Evolutionary conservation across 2,797 vertebrate genomes (phyloP).

Genomic region (Pelodytes ibericus): DNA sequence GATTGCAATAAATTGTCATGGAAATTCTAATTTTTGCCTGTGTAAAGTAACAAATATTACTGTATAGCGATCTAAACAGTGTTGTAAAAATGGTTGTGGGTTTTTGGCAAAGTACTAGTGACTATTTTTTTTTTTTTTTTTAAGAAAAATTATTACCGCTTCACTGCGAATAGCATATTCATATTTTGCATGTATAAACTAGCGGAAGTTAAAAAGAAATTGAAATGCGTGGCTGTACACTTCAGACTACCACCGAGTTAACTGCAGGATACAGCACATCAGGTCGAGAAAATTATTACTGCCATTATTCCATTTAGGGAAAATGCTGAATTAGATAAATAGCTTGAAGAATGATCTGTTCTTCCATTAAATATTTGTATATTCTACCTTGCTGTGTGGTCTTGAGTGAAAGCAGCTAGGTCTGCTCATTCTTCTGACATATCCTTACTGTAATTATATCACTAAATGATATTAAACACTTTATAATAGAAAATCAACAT

Average conservation of each 20-base stretch:
- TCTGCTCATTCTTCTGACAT: neutral
- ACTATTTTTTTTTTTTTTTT: neutral
- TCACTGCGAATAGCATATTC: neutral
- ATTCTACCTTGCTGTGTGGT: neutral
- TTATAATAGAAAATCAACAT: neutral
- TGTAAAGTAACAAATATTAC: too few species aligned
- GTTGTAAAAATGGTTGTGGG: too few species aligned
- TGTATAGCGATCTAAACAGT: too few species aligned
- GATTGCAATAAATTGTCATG: too few species aligned
- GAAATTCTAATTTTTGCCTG: too few species aligned
- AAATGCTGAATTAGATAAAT: neutral
- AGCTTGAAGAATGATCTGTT: neutral
- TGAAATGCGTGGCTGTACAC: neutral
- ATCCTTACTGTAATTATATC: neutral
- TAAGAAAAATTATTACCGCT: neutral
- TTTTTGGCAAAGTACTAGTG: too few species aligned
- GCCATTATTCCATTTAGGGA: neutral
- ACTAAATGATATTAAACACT: conserved; percentile 7
- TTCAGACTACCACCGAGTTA: neutral
- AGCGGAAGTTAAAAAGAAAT: neutral
- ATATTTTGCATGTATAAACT: neutral
- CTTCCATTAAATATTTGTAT: conserved; percentile 10
- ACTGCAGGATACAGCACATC: neutral
- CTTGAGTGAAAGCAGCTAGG: neutral
- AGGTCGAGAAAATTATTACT: conserved; percentile 7